A percentile compares a stretch with the other conserved stretches of the same genome.
These are phyloP conservation scores for Lateolabrax maculatus DNA, from an alignment of 2,797 vertebrate species.

Conservation along the genomic window DNA sequence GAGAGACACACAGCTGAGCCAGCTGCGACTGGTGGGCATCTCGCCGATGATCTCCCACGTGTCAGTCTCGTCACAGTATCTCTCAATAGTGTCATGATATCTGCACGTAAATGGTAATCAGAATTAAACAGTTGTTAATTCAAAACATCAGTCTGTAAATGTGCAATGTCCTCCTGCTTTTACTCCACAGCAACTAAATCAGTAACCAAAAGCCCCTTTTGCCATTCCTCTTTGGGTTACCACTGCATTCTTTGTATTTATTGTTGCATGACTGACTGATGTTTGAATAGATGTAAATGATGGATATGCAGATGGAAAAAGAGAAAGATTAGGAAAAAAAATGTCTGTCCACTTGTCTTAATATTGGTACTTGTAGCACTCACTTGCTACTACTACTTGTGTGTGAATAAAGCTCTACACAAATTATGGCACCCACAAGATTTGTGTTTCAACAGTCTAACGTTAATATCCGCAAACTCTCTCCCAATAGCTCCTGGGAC, in stretches of 20 bases:
- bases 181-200: not conserved
- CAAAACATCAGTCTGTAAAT: not conserved
- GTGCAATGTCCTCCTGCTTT: not conserved
- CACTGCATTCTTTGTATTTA: not conserved
- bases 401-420: too few relatives aligned
- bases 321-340: too few relatives aligned
- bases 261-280: not conserved
- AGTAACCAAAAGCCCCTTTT: not conserved
- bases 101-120: conserved; percentile 55
- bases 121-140: not conserved
- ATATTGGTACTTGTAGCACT: not conserved
- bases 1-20: conserved; percentile 88
- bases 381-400: too few relatives aligned
- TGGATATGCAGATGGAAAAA: too few relatives aligned
- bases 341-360: not conserved
- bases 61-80: conserved; percentile 85
- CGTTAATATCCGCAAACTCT: not conserved
- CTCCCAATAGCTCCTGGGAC: not conserved
- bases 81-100: conserved; percentile 89
- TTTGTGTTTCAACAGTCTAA: not conserved
- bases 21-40: conserved; percentile 89
- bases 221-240: not conserved
- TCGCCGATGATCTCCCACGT: conserved; percentile 88
- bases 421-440: not conserved
- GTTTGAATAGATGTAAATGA: too few relatives aligned